Conservation (phyloP, 1,140 invertebrate genomes). For the Aricia agestis region DNA sequence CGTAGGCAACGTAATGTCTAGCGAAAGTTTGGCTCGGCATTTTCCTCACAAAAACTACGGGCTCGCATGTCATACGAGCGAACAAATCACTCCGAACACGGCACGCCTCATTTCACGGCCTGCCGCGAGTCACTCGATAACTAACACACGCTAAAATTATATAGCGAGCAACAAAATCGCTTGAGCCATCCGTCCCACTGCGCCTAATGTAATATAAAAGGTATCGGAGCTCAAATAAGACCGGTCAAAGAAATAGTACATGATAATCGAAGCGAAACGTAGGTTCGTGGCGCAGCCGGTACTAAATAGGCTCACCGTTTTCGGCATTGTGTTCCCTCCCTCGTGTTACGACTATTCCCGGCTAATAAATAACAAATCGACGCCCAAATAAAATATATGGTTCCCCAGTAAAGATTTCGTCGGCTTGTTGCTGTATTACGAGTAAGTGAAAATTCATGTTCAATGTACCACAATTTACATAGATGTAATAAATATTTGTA, state of each 20-base stretch:
- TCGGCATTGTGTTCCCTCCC: slow-evolving; percentile 59
- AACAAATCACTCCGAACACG: slow-evolving; percentile 53
- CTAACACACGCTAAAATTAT: slow-evolving; percentile 38
- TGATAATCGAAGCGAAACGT: slow-evolving; percentile 48
- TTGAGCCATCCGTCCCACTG: neutral
- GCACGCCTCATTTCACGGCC: slow-evolving; percentile 55
- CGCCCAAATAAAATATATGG: slow-evolving; percentile 69
- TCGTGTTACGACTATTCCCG: slow-evolving; percentile 67
- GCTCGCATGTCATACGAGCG: slow-evolving; percentile 45
- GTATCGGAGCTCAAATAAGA: slow-evolving; percentile 38
- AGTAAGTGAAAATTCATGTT: slow-evolving; percentile 42
- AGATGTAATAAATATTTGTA: neutral
- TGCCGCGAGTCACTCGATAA: slow-evolving; percentile 53
- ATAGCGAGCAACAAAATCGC: neutral
- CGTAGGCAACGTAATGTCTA: slow-evolving; percentile 15
- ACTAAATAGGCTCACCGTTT: slow-evolving; percentile 66
- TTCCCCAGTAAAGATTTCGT: slow-evolving; percentile 56
- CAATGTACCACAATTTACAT: slow-evolving; percentile 35
- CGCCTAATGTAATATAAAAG: slow-evolving; percentile 31
- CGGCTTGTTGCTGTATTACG: slow-evolving; percentile 30
- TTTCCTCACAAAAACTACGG: slow-evolving; percentile 41
- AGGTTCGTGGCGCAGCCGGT: slow-evolving; percentile 52
- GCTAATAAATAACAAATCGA: slow-evolving; percentile 75
- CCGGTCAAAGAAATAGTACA: slow-evolving; percentile 36
- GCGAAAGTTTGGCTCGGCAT: slow-evolving; percentile 36